A percentile compares a stretch with the other conserved stretches of the same genome.
Conservation (phyloP, 2,797 vertebrate species). For the Pithecia hirsuta region DNA sequence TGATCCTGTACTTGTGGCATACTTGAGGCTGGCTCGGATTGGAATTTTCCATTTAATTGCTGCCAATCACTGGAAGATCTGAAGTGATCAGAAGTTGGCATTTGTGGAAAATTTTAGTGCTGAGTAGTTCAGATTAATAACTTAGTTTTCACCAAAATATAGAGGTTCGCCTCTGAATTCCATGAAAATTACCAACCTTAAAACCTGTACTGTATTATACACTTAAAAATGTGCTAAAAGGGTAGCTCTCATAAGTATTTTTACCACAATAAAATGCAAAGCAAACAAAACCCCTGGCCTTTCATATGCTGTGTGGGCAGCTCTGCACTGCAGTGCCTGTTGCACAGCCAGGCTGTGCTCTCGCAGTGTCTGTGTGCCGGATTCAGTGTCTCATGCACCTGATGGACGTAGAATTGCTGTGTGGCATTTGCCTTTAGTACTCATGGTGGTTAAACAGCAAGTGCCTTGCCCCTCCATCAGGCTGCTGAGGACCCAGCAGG, state of each 20-base stretch:
- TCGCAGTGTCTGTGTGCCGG: background rate
- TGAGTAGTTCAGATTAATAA: slow-evolving; percentile 57
- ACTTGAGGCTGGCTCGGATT: slow-evolving; percentile 65
- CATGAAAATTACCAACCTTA: background rate
- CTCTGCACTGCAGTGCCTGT: background rate
- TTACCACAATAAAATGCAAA: background rate
- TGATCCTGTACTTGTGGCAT: slow-evolving; percentile 73
- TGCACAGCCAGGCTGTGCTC: background rate
- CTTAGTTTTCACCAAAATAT: slow-evolving; percentile 44
- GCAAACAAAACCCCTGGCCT: background rate
- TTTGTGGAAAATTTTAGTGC: slow-evolving; percentile 40
- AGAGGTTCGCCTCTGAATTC: background rate
- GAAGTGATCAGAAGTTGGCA: slow-evolving; percentile 67
- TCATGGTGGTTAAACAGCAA: background rate
- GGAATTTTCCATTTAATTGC: slow-evolving; percentile 79
- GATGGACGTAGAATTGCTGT: background rate
- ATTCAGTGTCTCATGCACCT: background rate
- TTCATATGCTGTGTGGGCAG: background rate
- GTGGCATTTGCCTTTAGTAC: background rate
- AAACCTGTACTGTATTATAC: background rate
- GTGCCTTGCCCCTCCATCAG: background rate
- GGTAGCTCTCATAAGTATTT: background rate
- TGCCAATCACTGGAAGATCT: slow-evolving; percentile 73
- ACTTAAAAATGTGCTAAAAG: background rate
- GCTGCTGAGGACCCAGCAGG: background rate